Percentiles rank a stretch among this genome's conserved stretches.
Evolutionary conservation across 37 sponge, comb jelly and placozoan species (phyloP).

Genomic region (Chondrosia reniformis): DNA sequence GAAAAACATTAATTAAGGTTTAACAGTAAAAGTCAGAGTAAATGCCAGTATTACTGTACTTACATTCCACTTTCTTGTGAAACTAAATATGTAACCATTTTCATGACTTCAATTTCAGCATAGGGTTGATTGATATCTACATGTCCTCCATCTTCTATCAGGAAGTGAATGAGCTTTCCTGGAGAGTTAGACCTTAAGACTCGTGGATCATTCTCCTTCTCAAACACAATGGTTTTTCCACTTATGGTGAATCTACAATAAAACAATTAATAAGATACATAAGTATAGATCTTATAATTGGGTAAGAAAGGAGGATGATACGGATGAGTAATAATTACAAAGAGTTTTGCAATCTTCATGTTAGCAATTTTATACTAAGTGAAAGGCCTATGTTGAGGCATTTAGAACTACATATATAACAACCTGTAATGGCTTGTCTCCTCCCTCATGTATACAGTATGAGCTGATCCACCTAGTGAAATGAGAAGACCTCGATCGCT

Average conservation of each 20-base stretch:
- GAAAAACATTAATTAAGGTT: background rate
- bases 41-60: conserved; percentile 16
- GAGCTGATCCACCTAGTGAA: conserved; percentile 72
- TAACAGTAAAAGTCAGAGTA: background rate
- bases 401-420: background rate
- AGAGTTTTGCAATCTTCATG: too few species aligned
- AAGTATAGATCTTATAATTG: background rate
- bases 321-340: too few species aligned
- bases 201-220: conserved; percentile 94
- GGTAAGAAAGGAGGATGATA: too few species aligned
- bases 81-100: conserved; percentile 79
- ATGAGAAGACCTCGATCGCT: conserved; percentile 85
- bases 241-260: conserved; percentile 82
- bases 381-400: too few species aligned
- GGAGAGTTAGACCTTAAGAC: conserved; percentile 84
- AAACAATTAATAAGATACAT: background rate
- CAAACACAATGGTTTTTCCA: conserved; percentile 91
- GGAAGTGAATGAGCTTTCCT: conserved; percentile 88
- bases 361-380: background rate
- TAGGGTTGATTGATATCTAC: conserved; percentile 65
- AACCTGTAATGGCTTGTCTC: conserved; percentile 84
- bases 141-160: conserved; percentile 82
- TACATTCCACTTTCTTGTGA: conserved; percentile 76
- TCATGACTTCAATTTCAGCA: conserved; percentile 98
- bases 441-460: conserved; percentile 90